Conservation (phyloP, 2,797 vertebrate genomes). For the Megaceryle alcyon region DNA sequence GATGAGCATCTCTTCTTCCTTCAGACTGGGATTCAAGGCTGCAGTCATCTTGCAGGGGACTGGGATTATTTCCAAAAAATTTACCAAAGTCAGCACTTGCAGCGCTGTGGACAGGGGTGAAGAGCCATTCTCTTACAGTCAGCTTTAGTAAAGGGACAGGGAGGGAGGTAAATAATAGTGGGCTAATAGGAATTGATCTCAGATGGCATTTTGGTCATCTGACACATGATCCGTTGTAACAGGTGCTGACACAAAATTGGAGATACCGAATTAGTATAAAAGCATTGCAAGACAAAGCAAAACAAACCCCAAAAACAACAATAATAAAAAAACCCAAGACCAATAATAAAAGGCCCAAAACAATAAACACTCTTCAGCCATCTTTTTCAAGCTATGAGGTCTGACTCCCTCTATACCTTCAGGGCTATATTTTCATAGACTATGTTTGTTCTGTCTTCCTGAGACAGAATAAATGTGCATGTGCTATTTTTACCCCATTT, state of each 20-base stretch:
- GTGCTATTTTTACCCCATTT: not conserved
- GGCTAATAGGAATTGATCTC: not conserved
- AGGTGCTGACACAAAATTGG: not conserved
- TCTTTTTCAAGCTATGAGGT: not conserved
- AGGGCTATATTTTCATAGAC: not conserved
- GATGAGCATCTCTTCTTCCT: not conserved
- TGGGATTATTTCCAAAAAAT: not conserved
- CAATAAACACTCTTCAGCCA: not conserved
- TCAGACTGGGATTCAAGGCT: not conserved
- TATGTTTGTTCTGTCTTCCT: not conserved
- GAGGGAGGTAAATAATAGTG: not conserved
- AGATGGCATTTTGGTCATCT: not conserved
- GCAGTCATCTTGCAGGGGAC: not conserved
- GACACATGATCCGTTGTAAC: not conserved
- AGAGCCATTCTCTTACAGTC: not conserved
- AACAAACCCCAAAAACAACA: too few species aligned
- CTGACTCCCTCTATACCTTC: not conserved
- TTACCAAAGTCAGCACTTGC: not conserved
- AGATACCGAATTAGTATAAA: not conserved
- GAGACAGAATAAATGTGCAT: not conserved
- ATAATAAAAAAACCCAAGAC: too few species aligned
- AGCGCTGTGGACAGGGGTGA: accelerated
- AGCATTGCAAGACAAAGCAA: not conserved
- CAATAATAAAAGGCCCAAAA: not conserved
- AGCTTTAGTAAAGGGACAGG: not conserved